A percentile compares a stretch with the other conserved stretches of the same genome.
Conservation (phyloP, 2,113 vertebrate species). For the Acanthisitta chloris region DNA sequence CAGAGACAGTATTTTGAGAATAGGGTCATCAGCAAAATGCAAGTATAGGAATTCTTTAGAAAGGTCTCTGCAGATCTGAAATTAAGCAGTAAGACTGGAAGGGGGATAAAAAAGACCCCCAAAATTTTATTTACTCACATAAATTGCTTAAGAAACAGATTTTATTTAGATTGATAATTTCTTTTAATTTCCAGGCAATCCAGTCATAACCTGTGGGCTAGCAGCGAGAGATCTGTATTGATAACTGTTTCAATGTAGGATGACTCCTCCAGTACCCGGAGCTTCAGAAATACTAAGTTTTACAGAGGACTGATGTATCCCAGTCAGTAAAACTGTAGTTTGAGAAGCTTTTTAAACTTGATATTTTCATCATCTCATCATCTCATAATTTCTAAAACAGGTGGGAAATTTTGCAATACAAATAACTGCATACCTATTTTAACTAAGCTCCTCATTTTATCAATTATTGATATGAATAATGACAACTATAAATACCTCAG, state of each 20-base stretch:
- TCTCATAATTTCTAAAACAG: not conserved
- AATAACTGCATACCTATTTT: not conserved
- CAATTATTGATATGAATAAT: not conserved
- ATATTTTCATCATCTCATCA: not conserved
- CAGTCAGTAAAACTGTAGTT: not conserved
- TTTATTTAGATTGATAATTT: not conserved
- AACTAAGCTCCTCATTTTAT: not conserved
- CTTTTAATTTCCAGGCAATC: not conserved
- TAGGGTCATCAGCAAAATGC: not conserved
- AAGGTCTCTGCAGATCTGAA: not conserved
- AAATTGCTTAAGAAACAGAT: not conserved
- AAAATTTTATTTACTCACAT: not conserved
- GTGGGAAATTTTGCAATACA: not conserved
- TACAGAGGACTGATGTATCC: not conserved
- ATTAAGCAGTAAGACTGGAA: not conserved
- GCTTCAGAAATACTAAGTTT: not conserved
- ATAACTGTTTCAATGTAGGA: not conserved
- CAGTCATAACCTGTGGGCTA: not conserved
- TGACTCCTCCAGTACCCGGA: not conserved
- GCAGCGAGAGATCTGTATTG: not conserved
- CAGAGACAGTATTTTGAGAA: not conserved
- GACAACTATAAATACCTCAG: not conserved
- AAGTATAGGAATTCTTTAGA: not conserved
- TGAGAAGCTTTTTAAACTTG: not conserved
- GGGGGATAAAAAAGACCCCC: rapidly evolving